A percentile compares a stretch with the other conserved stretches of the same genome.
phyloP scores from a whole-genome alignment of 2,113 vertebrate genomes.

The Ciconia boyciana region DNA sequence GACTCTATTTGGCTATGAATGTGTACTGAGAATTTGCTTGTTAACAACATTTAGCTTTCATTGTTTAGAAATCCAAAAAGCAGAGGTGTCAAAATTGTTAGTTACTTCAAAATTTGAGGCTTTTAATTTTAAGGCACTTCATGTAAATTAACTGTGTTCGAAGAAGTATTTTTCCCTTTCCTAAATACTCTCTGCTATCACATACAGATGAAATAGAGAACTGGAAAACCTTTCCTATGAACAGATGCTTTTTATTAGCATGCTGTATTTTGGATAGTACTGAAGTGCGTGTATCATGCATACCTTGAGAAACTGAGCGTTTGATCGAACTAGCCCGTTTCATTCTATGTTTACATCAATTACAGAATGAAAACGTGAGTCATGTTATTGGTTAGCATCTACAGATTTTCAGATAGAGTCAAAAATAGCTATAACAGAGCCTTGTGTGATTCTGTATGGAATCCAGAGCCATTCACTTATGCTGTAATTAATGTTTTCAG shows the following conservation, averaged over 20 bases:
- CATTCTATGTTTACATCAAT: background rate
- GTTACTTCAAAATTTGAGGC: background rate
- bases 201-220: background rate
- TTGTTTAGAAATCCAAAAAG: background rate
- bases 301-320: background rate
- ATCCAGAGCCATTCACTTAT: background rate
- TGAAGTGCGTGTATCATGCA: background rate
- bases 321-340: background rate
- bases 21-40: background rate
- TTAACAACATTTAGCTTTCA: background rate
- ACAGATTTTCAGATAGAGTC: background rate
- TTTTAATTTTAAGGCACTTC: background rate
- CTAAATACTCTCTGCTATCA: background rate
- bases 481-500: conserved; percentile 30
- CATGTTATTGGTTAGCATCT: background rate
- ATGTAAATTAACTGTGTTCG: background rate
- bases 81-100: background rate
- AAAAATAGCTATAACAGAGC: background rate
- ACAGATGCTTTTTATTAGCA: background rate
- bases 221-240: background rate
- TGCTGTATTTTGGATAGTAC: background rate
- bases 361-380: background rate
- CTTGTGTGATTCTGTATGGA: background rate
- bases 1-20: background rate
- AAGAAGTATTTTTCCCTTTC: background rate